Evolutionary conservation across 1,140 invertebrate species (phyloP).

Genomic region (Caenorhabditis brenneri): DNA sequence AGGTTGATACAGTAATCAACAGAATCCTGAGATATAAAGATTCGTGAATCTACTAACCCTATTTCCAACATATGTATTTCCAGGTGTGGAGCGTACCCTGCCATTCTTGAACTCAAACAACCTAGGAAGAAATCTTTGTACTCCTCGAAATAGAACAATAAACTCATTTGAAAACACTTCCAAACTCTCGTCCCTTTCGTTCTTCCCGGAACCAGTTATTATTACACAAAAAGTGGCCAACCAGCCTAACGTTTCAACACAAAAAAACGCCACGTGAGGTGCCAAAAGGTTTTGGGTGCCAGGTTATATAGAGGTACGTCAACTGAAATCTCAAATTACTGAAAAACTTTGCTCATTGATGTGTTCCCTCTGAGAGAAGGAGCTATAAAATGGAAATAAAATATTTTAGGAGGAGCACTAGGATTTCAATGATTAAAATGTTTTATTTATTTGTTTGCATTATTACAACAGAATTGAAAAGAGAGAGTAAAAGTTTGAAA

Average conservation of each 20-base stretch:
- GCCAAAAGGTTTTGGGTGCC: background rate
- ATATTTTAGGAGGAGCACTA: no score
- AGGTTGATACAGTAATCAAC: no score
- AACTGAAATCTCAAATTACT: constrained; percentile 29
- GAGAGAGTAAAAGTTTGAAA: background rate
- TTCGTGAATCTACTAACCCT: no score
- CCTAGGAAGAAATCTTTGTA: no score
- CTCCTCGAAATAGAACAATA: background rate
- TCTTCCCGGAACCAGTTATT: constrained; percentile 22
- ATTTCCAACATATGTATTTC: no score
- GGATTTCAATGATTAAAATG: background rate
- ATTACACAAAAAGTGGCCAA: constrained; percentile 9
- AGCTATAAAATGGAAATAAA: background rate
- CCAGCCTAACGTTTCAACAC: background rate
- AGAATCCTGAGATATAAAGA: no score
- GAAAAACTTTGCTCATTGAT: background rate
- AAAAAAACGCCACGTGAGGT: background rate
- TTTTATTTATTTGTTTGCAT: background rate
- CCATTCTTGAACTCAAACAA: no score
- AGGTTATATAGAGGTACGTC: background rate
- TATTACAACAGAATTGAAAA: background rate
- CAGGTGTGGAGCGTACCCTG: no score
- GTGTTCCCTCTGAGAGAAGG: background rate
- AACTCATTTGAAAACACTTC: background rate
- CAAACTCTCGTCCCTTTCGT: background rate